These are phyloP conservation scores for Toxotes chatareus DNA, from an alignment of 2,113 vertebrate genomes.

Conservation along the genomic window DNA sequence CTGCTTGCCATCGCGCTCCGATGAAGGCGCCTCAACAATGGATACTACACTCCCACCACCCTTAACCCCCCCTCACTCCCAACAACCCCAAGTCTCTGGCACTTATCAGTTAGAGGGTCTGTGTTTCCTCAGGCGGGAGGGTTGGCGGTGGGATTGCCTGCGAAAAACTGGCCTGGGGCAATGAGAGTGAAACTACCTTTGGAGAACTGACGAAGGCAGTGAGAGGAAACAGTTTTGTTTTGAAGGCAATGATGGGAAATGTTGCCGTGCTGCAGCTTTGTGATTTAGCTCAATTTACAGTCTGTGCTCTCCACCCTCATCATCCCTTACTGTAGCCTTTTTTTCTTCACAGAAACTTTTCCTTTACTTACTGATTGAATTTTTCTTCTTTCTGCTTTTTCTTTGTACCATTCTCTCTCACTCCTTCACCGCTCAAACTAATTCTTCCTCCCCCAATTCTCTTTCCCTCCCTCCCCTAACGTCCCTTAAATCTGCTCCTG, in stretches of 20 bases:
- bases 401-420: background rate
- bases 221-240: constrained; percentile 24
- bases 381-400: background rate
- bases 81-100: constrained; percentile 82
- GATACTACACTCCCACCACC: constrained; percentile 83
- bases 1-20: constrained; percentile 83
- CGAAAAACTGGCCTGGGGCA: constrained; percentile 83
- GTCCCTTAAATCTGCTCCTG: constrained; percentile 41
- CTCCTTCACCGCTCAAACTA: background rate
- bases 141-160: constrained; percentile 54
- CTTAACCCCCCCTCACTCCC: constrained; percentile 57
- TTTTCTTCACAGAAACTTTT: background rate
- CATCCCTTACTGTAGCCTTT: background rate
- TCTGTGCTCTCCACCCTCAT: background rate
- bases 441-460: background rate
- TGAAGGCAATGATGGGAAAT: background rate
- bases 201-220: background rate
- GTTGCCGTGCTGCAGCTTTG: background rate
- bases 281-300: background rate
- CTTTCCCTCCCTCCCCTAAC: constrained; percentile 39
- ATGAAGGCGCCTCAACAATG: constrained; percentile 87
- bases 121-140: constrained; percentile 82
- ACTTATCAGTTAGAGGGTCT: constrained; percentile 89
- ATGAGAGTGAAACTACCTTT: constrained; percentile 66
- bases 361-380: background rate